Conservation (phyloP, 2,113 vertebrate genomes). For the Ciconia boyciana region DNA sequence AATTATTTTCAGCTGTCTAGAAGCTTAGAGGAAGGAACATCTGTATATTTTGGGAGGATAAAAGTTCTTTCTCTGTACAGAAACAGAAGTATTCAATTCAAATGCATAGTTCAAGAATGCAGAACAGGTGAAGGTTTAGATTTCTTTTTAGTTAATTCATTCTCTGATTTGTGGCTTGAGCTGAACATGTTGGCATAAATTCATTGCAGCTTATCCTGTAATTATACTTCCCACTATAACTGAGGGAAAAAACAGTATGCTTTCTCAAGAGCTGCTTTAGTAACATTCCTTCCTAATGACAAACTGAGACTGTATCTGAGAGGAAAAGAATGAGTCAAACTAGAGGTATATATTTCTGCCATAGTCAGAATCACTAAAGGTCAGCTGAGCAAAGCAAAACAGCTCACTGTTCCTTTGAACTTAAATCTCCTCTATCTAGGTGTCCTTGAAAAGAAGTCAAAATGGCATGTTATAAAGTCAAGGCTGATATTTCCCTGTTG, state of each 20-base stretch:
- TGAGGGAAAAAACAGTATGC: background rate
- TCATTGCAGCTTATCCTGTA: background rate
- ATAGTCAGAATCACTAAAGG: background rate
- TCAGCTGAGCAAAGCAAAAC: background rate
- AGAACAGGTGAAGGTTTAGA: background rate
- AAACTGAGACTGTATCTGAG: background rate
- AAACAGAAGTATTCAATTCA: background rate
- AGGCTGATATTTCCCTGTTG: background rate
- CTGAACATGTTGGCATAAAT: background rate
- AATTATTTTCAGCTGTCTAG: background rate
- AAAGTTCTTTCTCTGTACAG: background rate
- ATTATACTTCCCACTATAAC: background rate
- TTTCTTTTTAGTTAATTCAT: background rate
- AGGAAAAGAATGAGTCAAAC: background rate
- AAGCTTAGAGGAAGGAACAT: background rate
- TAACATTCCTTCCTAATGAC: background rate
- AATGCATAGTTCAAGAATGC: background rate
- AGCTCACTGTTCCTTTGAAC: background rate
- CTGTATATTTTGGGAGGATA: background rate
- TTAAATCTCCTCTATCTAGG: background rate
- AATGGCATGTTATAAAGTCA: background rate
- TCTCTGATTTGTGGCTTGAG: background rate
- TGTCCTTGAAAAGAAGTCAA: background rate
- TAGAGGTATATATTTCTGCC: background rate
- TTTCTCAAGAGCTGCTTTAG: background rate